phyloP scores from a whole-genome alignment of 2,888 invertebrate genomes.

The Callimorpha dominula region DNA sequence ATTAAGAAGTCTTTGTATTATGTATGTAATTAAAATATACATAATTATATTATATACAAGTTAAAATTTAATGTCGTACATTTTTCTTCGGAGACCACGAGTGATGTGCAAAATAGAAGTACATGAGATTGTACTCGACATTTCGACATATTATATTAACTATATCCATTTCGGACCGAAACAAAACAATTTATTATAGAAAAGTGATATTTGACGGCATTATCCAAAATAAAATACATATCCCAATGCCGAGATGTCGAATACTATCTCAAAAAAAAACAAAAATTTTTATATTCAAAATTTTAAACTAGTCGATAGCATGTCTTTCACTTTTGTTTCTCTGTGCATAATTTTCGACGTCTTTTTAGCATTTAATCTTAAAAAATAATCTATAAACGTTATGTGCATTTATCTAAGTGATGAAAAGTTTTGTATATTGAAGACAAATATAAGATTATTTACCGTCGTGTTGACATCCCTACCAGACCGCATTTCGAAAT shows the following conservation, averaged over 20 bases:
- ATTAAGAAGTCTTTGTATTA: constrained; percentile 85
- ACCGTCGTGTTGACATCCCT: constrained; percentile 74
- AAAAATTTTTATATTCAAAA: constrained; percentile 85
- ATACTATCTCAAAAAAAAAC: constrained; percentile 66
- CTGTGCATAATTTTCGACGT: constrained; percentile 80
- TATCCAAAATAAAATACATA: constrained; percentile 78
- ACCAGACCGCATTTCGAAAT: constrained; percentile 83
- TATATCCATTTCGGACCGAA: constrained; percentile 53
- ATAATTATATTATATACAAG: constrained; percentile 85
- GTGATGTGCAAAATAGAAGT: constrained; percentile 74
- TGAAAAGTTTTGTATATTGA: constrained; percentile 68
- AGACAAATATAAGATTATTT: constrained; percentile 62
- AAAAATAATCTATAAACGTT: constrained; percentile 74
- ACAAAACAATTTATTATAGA: constrained; percentile 51
- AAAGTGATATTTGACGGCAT: constrained; percentile 48
- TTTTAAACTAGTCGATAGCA: constrained; percentile 84
- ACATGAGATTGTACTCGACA: constrained; percentile 71
- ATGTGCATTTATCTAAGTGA: constrained; percentile 79
- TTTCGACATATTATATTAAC: constrained; percentile 68
- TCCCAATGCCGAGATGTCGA: constrained; percentile 81
- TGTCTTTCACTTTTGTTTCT: constrained; percentile 74
- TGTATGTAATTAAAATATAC: constrained; percentile 86
- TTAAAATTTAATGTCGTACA: constrained; percentile 80
- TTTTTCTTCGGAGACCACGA: constrained; percentile 82
- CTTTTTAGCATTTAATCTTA: constrained; percentile 79